phyloP scores from a whole-genome alignment of 64 coral and sea anemone species.

The Cladopsammia gracilis region DNA sequence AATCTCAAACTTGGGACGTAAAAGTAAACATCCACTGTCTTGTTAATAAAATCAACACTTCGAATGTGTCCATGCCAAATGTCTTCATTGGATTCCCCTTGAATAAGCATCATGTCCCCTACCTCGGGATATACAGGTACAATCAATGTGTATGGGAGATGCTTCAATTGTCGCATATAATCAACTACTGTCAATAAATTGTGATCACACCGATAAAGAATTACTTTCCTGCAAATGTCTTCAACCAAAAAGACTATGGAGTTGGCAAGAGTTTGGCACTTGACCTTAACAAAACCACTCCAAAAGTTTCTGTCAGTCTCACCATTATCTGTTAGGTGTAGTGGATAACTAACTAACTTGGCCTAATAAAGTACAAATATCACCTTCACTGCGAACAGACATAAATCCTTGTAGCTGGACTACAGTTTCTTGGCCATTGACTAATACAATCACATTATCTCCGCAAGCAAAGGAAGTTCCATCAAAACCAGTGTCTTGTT shows the following conservation, averaged over 20 bases:
- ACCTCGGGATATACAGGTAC: slow-evolving; percentile 50
- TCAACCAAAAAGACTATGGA: slow-evolving; percentile 35
- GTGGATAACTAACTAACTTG: slow-evolving; percentile 19
- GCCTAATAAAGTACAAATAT: slow-evolving; percentile 14
- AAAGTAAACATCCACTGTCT: slow-evolving; percentile 43
- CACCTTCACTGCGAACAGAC: slow-evolving; percentile 9
- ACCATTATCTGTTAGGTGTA: not conserved
- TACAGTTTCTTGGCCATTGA: slow-evolving; percentile 36
- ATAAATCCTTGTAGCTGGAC: slow-evolving; percentile 45
- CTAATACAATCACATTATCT: slow-evolving; percentile 20
- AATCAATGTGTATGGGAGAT: not conserved
- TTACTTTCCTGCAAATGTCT: slow-evolving; percentile 51
- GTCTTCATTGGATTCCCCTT: slow-evolving; percentile 43
- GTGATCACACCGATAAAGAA: slow-evolving; percentile 30
- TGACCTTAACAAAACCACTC: slow-evolving; percentile 66
- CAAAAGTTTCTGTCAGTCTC: slow-evolving; percentile 21
- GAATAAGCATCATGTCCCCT: slow-evolving; percentile 58
- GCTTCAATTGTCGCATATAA: slow-evolving; percentile 40
- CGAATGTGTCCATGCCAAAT: slow-evolving; percentile 53
- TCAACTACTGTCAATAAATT: slow-evolving; percentile 52
- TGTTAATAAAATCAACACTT: slow-evolving; percentile 41
- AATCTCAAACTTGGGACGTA: slow-evolving; percentile 29
- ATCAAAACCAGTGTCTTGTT: slow-evolving; percentile 45
- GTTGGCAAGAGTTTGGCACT: not conserved
- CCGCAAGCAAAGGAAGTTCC: slow-evolving; percentile 35